Conservation (phyloP, 2,797 vertebrate genomes). For the Oreochromis grahami region DNA sequence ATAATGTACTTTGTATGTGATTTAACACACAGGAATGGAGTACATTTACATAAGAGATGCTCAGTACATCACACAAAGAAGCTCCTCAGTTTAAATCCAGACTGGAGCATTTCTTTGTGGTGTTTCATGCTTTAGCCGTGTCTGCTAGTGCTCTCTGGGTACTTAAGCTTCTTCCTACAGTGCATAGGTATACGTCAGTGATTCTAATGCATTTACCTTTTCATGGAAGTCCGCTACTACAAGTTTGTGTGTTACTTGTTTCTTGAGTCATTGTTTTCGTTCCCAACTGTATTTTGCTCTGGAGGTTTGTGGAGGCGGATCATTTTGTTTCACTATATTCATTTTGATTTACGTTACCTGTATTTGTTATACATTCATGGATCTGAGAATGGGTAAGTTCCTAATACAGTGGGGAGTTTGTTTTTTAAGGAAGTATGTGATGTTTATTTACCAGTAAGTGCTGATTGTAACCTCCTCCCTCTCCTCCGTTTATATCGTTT, state of each 20-base stretch:
- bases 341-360: neutral
- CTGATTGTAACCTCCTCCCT: neutral
- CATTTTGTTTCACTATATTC: neutral
- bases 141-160: accelerated
- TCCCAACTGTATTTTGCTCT: neutral
- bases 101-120: neutral
- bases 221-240: neutral
- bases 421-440: neutral
- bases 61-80: neutral
- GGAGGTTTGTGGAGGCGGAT: accelerated
- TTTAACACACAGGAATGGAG: neutral
- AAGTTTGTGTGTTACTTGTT: neutral
- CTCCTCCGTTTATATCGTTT: accelerated
- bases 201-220: neutral
- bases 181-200: neutral
- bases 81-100: neutral
- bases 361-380: neutral
- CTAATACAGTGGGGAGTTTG: neutral
- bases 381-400: neutral
- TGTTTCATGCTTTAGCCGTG: neutral
- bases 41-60: accelerated
- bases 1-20: neutral
- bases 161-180: neutral
- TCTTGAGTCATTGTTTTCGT: neutral
- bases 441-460: neutral